A percentile compares a stretch with the other conserved stretches of the same genome.
Conservation (phyloP, 2,797 vertebrate species). For the Pantherophis alleghaniensis region DNA sequence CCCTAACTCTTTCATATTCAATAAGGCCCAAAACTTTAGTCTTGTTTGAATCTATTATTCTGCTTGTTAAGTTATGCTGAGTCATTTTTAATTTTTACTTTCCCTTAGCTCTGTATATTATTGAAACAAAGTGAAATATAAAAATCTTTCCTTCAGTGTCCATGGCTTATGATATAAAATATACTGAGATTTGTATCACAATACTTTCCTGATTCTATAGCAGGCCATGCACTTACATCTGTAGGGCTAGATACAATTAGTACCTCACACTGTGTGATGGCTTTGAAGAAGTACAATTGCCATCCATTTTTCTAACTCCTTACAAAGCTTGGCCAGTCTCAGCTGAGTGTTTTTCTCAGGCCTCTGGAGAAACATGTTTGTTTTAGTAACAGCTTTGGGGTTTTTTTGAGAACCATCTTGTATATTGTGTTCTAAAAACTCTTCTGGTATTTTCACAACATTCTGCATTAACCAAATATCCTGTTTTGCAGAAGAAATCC, state of each 20-base stretch:
- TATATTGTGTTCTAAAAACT: neutral
- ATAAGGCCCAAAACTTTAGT: neutral
- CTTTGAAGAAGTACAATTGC: neutral
- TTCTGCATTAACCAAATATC: neutral
- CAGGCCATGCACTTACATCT: neutral
- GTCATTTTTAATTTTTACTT: neutral
- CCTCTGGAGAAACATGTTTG: neutral
- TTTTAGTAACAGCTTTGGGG: neutral
- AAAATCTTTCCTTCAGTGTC: neutral
- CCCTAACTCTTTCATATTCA: neutral
- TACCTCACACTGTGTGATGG: neutral
- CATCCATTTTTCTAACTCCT: neutral
- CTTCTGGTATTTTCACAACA: neutral
- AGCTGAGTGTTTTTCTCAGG: neutral
- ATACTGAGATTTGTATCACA: neutral
- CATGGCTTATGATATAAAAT: neutral
- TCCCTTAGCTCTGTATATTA: neutral
- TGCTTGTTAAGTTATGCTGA: neutral
- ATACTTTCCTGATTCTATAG: neutral
- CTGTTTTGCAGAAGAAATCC: neutral
- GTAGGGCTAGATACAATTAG: neutral
- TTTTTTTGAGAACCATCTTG: neutral
- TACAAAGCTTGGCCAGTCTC: neutral
- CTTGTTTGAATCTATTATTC: neutral
- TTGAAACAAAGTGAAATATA: neutral